These are phyloP conservation scores for Standfussiana lucernea DNA, from an alignment of 2,888 invertebrate species.

Conservation along the genomic window DNA sequence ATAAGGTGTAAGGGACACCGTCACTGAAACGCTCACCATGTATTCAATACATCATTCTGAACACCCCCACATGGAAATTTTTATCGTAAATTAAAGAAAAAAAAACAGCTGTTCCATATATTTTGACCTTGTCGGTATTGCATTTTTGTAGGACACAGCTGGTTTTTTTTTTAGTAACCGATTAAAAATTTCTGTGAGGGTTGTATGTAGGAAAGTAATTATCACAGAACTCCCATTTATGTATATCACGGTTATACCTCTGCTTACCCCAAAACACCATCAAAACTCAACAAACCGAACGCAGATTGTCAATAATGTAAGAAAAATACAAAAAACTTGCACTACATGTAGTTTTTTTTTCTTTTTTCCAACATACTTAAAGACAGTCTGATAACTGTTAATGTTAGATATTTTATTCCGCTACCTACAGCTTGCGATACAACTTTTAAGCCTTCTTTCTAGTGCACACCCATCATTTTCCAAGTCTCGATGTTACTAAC, in stretches of 20 bases:
- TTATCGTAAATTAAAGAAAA: too few species aligned
- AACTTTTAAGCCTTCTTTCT: not conserved
- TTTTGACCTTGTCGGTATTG: too few species aligned
- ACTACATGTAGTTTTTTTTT: conserved; percentile 49
- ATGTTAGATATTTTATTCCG: conserved; percentile 41
- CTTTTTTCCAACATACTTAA: conserved; percentile 21
- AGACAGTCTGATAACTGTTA: conserved; percentile 48
- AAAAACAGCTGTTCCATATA: too few species aligned
- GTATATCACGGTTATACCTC: not conserved
- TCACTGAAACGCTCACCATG: too few species aligned
- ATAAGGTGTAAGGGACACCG: too few species aligned
- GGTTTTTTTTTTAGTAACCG: too few species aligned
- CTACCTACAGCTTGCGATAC: not conserved
- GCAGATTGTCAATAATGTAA: conserved; percentile 50
- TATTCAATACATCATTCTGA: too few species aligned
- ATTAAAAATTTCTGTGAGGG: too few species aligned
- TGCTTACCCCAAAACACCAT: not conserved
- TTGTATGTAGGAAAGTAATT: too few species aligned
- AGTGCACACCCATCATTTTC: conserved; percentile 10
- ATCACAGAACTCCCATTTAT: not conserved
- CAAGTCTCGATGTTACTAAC: not conserved
- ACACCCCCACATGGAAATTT: too few species aligned
- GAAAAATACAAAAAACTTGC: conserved; percentile 63
- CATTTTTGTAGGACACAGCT: too few species aligned
- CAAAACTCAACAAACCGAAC: conserved; percentile 34